These are phyloP conservation scores for Lithobates sylvaticus DNA, from an alignment of 2,797 vertebrate genomes.

Conservation along the genomic window DNA sequence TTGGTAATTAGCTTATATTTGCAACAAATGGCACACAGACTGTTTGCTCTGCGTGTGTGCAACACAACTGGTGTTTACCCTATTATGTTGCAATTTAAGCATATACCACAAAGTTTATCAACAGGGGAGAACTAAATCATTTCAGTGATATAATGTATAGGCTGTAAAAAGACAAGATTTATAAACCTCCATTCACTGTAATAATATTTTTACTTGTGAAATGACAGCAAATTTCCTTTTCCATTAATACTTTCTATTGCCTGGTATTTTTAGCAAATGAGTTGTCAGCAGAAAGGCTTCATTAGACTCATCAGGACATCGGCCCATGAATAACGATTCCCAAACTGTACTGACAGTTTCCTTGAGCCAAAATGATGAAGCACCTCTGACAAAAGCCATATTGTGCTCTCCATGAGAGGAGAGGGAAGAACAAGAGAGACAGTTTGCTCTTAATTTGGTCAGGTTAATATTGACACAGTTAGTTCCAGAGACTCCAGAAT, in stretches of 20 bases:
- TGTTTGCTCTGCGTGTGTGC: slow-evolving; percentile 93
- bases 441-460: slow-evolving; percentile 87
- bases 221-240: slow-evolving; percentile 69
- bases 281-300: slow-evolving; percentile 91
- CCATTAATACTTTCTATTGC: slow-evolving; percentile 74
- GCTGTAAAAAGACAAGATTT: slow-evolving; percentile 28
- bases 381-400: slow-evolving; percentile 91
- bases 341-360: slow-evolving; percentile 89
- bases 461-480: slow-evolving; percentile 99
- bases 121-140: slow-evolving; percentile 68
- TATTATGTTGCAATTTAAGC: slow-evolving; percentile 84
- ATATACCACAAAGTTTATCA: slow-evolving; percentile 80
- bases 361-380: slow-evolving; percentile 89
- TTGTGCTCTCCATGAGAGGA: slow-evolving; percentile 83
- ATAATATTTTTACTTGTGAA: slow-evolving; percentile 54
- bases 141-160: slow-evolving; percentile 22
- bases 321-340: slow-evolving; percentile 90
- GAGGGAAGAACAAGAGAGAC: slow-evolving; percentile 80
- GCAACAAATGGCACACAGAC: slow-evolving; percentile 96
- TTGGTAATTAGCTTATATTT: slow-evolving; percentile 90
- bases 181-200: slow-evolving; percentile 22
- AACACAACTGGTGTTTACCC: slow-evolving; percentile 86
- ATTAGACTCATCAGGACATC: slow-evolving; percentile 96
- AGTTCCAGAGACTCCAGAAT: slow-evolving; percentile 75
- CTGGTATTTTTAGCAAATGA: slow-evolving; percentile 86